Conservation (phyloP, 1,140 invertebrate genomes). For the Pachypsylla venusta region DNA sequence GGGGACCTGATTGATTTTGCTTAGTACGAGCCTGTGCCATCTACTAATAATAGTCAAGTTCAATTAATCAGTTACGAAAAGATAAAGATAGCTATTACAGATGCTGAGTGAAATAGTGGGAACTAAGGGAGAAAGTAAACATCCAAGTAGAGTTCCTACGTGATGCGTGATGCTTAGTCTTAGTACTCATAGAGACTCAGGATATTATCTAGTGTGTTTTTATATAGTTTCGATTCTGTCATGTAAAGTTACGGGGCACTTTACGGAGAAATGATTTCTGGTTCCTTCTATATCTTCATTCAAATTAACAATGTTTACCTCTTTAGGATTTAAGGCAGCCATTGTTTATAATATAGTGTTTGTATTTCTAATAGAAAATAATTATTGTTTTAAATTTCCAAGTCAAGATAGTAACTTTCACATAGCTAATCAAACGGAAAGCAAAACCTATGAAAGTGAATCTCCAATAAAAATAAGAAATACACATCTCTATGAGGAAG, state of each 20-base stretch:
- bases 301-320: constrained; percentile 1
- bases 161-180: background rate
- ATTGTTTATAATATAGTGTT: background rate
- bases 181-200: too few relatives aligned
- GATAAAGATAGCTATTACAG: background rate
- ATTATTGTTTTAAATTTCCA: background rate
- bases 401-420: background rate
- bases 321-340: background rate
- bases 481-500: background rate
- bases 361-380: background rate
- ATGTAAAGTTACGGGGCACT: background rate
- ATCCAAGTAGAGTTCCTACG: background rate
- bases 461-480: background rate
- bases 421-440: background rate
- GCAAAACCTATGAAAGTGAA: background rate
- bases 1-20: background rate
- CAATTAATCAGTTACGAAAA: background rate
- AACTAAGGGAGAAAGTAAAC: constrained; percentile 5
- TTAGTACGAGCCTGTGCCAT: background rate
- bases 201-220: too few relatives aligned
- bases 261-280: background rate
- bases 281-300: background rate
- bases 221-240: too few relatives aligned
- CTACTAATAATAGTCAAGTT: background rate
- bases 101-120: too few relatives aligned